phyloP scores from a whole-genome alignment of 2,113 vertebrate genomes.

The Stercorarius parasiticus region DNA sequence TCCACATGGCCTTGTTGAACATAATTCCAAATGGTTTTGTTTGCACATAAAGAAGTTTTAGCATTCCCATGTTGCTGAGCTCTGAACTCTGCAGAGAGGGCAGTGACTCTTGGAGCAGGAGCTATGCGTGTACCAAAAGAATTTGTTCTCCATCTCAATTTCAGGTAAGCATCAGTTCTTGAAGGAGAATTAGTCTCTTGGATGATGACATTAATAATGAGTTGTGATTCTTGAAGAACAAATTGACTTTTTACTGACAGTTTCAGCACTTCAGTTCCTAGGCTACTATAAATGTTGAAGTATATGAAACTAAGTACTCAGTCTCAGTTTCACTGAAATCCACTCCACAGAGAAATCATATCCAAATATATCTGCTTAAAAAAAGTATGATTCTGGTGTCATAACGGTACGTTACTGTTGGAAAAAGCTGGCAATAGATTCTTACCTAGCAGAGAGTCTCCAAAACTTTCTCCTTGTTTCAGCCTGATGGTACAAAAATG shows the following conservation, averaged over 20 bases:
- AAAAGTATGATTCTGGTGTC: not conserved
- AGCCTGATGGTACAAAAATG: not conserved
- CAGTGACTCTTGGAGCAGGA: not conserved
- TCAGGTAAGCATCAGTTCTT: not conserved
- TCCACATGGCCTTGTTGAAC: not conserved
- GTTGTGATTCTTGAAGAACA: not conserved
- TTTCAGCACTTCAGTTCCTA: not conserved
- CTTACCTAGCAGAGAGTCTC: not conserved
- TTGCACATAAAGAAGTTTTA: not conserved
- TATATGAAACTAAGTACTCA: not conserved
- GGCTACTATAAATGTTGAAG: not conserved
- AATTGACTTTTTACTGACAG: not conserved
- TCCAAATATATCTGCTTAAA: not conserved
- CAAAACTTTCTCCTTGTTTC: not conserved
- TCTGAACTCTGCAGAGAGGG: not conserved
- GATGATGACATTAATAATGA: not conserved
- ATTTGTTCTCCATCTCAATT: not conserved
- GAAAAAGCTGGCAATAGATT: not conserved
- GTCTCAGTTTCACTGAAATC: not conserved
- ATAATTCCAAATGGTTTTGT: not conserved
- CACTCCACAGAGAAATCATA: not conserved
- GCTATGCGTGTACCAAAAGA: not conserved
- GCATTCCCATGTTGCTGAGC: not conserved
- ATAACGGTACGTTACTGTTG: not conserved
- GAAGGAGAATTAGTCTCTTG: not conserved